A percentile compares a stretch with the other conserved stretches of the same genome.
Conservation (phyloP, 2,888 invertebrate genomes). For the Apodemia duryi region DNA sequence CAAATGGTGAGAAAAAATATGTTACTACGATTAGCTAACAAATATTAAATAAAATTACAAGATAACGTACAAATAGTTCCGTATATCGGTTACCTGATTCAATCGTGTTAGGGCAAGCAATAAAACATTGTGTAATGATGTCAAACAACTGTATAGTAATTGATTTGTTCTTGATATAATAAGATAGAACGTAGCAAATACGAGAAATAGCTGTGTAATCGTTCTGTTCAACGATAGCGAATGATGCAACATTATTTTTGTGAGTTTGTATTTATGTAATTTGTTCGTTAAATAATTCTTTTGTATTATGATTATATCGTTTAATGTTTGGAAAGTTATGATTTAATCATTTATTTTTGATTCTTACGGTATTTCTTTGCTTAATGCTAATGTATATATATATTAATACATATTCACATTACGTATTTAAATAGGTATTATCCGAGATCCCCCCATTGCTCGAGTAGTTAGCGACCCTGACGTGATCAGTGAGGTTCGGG, state of each 20-base stretch:
- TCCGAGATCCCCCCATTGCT: too few species aligned
- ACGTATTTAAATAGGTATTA: too few species aligned
- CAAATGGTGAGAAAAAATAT: too few species aligned
- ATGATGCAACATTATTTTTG: constrained; percentile 10
- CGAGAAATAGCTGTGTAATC: constrained; percentile 25
- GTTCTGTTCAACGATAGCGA: constrained; percentile 17
- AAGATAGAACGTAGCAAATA: constrained; percentile 27
- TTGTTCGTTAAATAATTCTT: neutral
- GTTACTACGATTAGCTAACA: too few species aligned
- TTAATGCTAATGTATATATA: too few species aligned
- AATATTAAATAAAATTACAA: neutral
- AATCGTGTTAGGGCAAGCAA: constrained; percentile 36
- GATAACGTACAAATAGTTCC: neutral
- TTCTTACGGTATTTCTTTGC: too few species aligned
- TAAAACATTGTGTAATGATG: constrained; percentile 34
- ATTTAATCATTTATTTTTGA: too few species aligned
- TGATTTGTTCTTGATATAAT: constrained; percentile 35
- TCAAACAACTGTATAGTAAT: constrained; percentile 36
- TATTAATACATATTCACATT: too few species aligned
- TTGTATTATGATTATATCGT: neutral
- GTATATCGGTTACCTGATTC: constrained; percentile 26
- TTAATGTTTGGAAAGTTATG: too few species aligned
- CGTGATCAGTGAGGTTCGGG: too few species aligned
- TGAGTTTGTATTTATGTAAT: constrained; percentile 7
- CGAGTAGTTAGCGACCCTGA: too few species aligned